Evolutionary conservation across 2,888 invertebrate genomes (phyloP).

Genomic region (Dryococelus australis): DNA sequence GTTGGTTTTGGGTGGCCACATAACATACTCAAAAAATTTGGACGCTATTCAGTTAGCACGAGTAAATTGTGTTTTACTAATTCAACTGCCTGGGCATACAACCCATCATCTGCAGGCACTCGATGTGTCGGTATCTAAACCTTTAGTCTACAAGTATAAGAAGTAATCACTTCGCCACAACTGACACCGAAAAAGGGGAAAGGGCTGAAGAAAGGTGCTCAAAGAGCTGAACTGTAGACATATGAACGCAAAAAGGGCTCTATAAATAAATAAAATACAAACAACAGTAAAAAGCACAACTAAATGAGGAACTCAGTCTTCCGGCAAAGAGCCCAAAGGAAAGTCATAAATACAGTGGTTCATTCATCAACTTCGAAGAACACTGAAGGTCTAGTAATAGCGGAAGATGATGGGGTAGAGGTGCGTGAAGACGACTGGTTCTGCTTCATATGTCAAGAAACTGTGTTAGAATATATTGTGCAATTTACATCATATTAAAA

Average conservation of each 20-base stretch:
- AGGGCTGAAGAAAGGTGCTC: neutral
- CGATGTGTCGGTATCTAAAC: neutral
- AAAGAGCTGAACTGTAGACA: slow-evolving; percentile 18
- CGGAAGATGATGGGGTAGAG: neutral
- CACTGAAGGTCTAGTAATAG: neutral
- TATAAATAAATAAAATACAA: neutral
- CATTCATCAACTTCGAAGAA: neutral
- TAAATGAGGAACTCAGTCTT: neutral
- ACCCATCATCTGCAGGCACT: neutral
- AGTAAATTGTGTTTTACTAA: neutral
- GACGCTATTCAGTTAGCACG: neutral
- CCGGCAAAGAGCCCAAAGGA: neutral
- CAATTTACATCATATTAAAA: slow-evolving; percentile 1
- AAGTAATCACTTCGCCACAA: slow-evolving; percentile 24
- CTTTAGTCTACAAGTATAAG: too few species aligned
- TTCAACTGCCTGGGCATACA: neutral
- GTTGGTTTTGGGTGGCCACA: neutral
- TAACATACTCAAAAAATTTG: slow-evolving; percentile 3
- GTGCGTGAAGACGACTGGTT: neutral
- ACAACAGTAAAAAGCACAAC: neutral
- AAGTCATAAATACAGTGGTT: neutral
- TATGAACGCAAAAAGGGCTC: neutral
- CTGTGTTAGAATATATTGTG: slow-evolving; percentile 16
- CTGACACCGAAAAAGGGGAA: neutral
- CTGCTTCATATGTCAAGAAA: slow-evolving; percentile 19